Conservation (phyloP, 2,113 vertebrate genomes). For the Actenoides hombroni region DNA sequence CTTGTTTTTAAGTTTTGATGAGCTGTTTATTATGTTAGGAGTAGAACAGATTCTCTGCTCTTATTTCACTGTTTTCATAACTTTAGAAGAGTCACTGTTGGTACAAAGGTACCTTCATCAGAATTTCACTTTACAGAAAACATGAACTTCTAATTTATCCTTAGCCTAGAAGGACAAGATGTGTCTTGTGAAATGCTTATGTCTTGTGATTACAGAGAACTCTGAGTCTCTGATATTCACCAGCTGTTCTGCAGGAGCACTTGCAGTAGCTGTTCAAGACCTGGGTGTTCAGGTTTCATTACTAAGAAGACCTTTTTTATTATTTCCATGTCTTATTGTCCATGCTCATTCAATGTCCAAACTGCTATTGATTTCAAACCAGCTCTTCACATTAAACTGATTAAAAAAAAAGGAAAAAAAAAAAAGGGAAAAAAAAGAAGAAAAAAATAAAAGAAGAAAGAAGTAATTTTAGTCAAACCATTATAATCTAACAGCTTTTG, state of each 20-base stretch:
- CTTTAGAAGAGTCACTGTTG: background rate
- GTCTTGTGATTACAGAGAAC: background rate
- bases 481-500: background rate
- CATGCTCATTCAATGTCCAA: background rate
- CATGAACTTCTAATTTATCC: background rate
- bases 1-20: background rate
- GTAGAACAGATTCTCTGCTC: background rate
- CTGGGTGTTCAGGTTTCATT: background rate
- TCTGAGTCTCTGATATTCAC: background rate
- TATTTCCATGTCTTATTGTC: background rate
- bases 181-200: background rate
- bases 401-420: background rate
- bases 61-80: background rate
- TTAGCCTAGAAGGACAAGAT: background rate
- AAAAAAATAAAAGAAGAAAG: too few relatives aligned
- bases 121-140: background rate
- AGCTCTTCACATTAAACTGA: background rate
- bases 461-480: background rate
- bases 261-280: background rate
- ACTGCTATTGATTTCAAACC: background rate
- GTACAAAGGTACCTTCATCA: background rate
- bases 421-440: background rate
- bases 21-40: background rate
- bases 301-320: background rate
- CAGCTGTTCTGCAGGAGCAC: background rate